Percentiles rank a stretch among this genome's conserved stretches.
These are phyloP conservation scores for Oreonectes daqikongensis DNA, from an alignment of 2,797 vertebrate species.

Conservation along the genomic window DNA sequence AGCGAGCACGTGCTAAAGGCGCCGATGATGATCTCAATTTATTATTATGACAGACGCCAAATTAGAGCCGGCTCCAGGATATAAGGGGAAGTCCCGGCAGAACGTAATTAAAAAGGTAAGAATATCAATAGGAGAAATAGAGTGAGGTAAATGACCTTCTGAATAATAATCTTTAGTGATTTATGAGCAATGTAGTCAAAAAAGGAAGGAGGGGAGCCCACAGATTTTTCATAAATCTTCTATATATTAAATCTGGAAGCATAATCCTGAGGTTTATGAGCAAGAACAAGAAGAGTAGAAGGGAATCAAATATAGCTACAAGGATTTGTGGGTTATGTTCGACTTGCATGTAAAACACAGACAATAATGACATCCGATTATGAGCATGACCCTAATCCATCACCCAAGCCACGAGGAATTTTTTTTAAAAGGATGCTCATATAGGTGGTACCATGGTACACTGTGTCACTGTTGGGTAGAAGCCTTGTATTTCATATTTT, in stretches of 20 bases:
- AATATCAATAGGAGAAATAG: conserved; percentile 65
- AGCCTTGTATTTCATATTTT: no score
- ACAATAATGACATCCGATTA: background rate
- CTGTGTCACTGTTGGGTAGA: background rate
- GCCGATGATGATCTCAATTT: conserved; percentile 63
- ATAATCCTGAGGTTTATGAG: conserved; percentile 4
- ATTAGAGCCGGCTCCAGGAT: conserved; percentile 61
- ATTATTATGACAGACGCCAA: conserved; percentile 67
- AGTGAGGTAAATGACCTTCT: conserved; percentile 62
- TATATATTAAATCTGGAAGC: conserved; percentile 12
- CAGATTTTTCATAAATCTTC: conserved; percentile 27
- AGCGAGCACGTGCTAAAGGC: conserved; percentile 51
- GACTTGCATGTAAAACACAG: background rate
- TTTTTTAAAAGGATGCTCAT: background rate
- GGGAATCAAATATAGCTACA: background rate
- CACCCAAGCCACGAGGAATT: background rate
- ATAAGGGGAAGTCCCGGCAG: conserved; percentile 59
- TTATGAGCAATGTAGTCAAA: conserved; percentile 56
- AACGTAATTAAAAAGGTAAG: conserved; percentile 71
- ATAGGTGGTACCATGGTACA: background rate
- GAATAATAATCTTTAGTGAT: conserved; percentile 63
- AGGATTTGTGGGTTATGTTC: background rate
- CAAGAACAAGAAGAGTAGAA: background rate
- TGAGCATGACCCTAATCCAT: background rate
- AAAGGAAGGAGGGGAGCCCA: conserved; percentile 2